Base-by-base conservation (phyloP, 2,113 vertebrate genomes). In the Sciurus niger region DNA sequence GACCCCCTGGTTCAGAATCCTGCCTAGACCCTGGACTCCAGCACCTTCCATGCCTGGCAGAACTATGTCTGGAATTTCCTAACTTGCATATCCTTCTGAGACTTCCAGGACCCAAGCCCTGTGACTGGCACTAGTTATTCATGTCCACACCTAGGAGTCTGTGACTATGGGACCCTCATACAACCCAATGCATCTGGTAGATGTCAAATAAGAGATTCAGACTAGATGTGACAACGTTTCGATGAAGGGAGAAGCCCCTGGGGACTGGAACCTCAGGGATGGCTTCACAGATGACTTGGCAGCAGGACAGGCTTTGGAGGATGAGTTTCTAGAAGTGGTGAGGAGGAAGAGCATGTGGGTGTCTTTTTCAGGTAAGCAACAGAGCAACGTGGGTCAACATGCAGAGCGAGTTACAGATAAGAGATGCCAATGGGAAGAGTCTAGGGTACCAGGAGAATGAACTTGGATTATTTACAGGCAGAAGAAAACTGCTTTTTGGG, bases 341-440 rank as follows among this genome's bases (percentile, higher is more conserved):
- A 53, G 30, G 51, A 84, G 63, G 53, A 20, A 43, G 13, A n/a
- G 18, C 58, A 32, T 6, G 43, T 28, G 70, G 3, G 0, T 4
- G 16, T 65, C 5, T 6, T 30, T 16, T 5, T 28, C 8, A 12
- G 20, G 17, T 1, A 18, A 8, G 34, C 2, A 30, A 7, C 1
- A 48, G 37, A 30, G 34, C 40, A 40, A 40, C 4, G 40, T 40
- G 65, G 14, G 1, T 82, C 5, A 6, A 13, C 25, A 2, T 34
- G 40, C 1, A 2, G 11, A 12, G 20, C n/a, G 40, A 43, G 60
- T 32, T 3, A 4, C 7, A 43, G 16, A 14, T 4, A 4, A 73
- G 28, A 0, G 40, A 40, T 40, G 40, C 40, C 40, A 40, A 4
- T 40, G 40, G 40, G 40, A 40, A 40, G 40, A 43, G 43, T 17